Base-by-base conservation (phyloP, 1,140 invertebrate species). In the Dufourea novaeangliae region DNA sequence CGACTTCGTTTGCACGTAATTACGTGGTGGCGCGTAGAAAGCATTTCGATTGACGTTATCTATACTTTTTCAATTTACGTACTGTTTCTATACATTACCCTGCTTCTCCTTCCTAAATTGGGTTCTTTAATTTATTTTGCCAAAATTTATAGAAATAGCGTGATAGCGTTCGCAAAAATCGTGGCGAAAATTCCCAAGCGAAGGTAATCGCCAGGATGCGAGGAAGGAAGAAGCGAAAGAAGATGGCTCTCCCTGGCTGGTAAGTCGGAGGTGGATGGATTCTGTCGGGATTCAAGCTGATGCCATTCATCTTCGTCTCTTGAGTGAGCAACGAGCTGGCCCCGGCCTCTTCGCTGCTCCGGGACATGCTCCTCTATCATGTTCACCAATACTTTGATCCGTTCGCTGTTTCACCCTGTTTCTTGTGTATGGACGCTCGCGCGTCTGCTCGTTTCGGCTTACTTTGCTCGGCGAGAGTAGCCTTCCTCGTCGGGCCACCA, bases 291-390 rank as follows among this genome's bases (percentile, higher is more conserved):
- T 85, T 84, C 83, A 57, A 84, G 74, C 73, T 67, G 71, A 73
- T 78, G 70, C 78, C 71, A 85, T 85, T 76, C 82, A 84, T 85
- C 83, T 85, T 85, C 83, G 82, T 85, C 83, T 75, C 44, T 37
- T 71, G 74, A 70, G n/a, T 63, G 74, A 61, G 66, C 61, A 84
- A 84, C 74, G 83, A 73, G 68, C 68, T 50, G 39, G 66, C 20
- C 63, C 56, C 46, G 52, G 37, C 62, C n/a, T 66, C 80, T 54
- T 54, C 46, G 46, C 62, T 52, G 37, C 72, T 77, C 41, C 77
- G 64, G 50, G 67, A 75, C 79, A 78, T 44, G 74, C 78, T 85
- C 79, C 61, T 85, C 71, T 83, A 85, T 85, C 83, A 81, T 84
- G 83, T 85, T 81, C 83, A 68, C 83, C 78, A 68, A 81, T 81